phyloP scores from a whole-genome alignment of 1,140 invertebrate genomes.

The Trachymyrmex cornetzi region DNA sequence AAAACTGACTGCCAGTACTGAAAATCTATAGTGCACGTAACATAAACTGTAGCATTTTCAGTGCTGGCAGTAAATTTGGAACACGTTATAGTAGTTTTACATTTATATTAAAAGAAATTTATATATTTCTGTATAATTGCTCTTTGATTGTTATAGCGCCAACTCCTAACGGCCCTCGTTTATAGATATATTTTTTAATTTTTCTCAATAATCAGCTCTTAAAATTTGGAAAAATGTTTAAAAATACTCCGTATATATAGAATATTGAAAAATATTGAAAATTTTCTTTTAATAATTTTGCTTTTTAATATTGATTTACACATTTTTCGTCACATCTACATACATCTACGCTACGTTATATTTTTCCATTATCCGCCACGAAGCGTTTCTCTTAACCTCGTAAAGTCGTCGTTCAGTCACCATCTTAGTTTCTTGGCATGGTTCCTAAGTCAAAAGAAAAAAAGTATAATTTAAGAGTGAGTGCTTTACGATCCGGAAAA shows the following conservation, averaged over 20 bases:
- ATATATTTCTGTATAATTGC: no score
- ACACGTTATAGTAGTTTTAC: no score
- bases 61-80: no score
- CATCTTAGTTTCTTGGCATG: slow-evolving; percentile 31
- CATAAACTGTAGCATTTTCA: no score
- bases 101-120: no score
- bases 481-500: slow-evolving; percentile 23
- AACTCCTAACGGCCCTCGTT: no score
- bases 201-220: not conserved
- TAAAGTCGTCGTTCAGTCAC: slow-evolving; percentile 28
- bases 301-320: not conserved
- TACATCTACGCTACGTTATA: not conserved
- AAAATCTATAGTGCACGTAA: no score
- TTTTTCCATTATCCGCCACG: slow-evolving; percentile 6
- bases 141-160: no score
- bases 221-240: not conserved
- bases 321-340: not conserved
- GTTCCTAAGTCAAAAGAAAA: slow-evolving; percentile 38
- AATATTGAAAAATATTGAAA: not conserved
- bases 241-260: not conserved
- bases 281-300: not conserved
- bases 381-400: not conserved
- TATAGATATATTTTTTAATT: no score
- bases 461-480: slow-evolving; percentile 46
- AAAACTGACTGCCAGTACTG: no score